A percentile compares a stretch with the other conserved stretches of the same genome.
These are phyloP conservation scores for Camelus dromedarius DNA, from an alignment of 2,113 vertebrate genomes.

Conservation along the genomic window DNA sequence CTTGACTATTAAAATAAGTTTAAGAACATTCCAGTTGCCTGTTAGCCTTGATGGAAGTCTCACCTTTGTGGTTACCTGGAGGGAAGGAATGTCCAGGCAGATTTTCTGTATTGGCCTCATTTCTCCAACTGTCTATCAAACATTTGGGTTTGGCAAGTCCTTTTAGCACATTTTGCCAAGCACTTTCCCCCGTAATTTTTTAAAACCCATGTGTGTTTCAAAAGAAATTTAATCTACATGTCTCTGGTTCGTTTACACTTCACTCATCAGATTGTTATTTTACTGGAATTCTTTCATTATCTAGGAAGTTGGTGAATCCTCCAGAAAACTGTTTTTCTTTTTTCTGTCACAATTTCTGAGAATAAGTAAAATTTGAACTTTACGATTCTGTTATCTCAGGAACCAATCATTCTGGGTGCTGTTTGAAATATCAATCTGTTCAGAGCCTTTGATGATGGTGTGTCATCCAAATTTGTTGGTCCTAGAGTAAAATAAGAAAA, in stretches of 20 bases:
- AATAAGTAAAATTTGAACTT: constrained; percentile 5
- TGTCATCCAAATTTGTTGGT: not conserved
- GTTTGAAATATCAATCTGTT: not conserved
- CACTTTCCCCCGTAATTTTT: not conserved
- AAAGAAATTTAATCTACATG: constrained; percentile 14
- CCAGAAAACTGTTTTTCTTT: not conserved
- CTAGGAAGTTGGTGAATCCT: not conserved
- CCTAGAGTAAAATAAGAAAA: constrained; percentile 5
- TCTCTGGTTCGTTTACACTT: constrained; percentile 30
- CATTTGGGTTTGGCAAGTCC: constrained; percentile 17
- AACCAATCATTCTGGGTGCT: not conserved
- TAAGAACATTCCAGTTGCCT: not conserved
- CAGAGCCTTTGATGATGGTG: not conserved
- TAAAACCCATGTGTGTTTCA: not conserved
- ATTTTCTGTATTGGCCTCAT: not conserved
- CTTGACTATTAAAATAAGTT: not conserved
- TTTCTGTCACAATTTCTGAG: constrained; percentile 5
- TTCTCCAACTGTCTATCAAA: constrained; percentile 19
- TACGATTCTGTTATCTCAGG: not conserved
- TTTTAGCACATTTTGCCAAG: not conserved
- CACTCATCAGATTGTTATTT: constrained; percentile 18
- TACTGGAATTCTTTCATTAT: not conserved
- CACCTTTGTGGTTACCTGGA: not conserved
- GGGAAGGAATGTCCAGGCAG: not conserved
- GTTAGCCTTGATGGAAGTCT: not conserved